Percentiles rank a stretch among this genome's conserved stretches.
phyloP scores from a whole-genome alignment of 2,113 vertebrate species.

The Lampris megalopsis region DNA sequence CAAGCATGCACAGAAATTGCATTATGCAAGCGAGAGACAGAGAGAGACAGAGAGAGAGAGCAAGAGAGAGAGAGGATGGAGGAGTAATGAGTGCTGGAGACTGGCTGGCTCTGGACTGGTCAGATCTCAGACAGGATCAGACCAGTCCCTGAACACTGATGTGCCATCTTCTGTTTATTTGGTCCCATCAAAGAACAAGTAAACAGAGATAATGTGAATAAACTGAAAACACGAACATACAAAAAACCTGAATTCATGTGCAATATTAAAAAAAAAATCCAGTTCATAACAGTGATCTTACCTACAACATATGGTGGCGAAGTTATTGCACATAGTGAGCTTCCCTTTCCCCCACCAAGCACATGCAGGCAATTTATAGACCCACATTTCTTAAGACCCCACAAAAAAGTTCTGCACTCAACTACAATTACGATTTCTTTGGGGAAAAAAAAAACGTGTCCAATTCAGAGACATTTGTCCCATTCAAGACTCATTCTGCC shows the following conservation, averaged over 20 bases:
- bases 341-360: conserved; percentile 3
- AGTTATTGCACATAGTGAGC: conserved; percentile 5
- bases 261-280: background rate
- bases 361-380: no score
- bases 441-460: conserved; percentile 63
- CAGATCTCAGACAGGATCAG: background rate
- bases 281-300: background rate
- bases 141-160: conserved; percentile 18
- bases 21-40: no score
- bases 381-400: conserved; percentile 13
- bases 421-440: conserved; percentile 36
- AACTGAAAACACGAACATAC: background rate
- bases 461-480: conserved; percentile 30
- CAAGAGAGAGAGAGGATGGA: conserved; percentile 47
- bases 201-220: background rate
- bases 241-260: background rate
- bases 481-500: conserved; percentile 32
- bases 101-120: conserved; percentile 22
- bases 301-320: background rate
- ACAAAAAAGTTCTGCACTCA: conserved; percentile 22
- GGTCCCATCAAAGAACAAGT: conserved; percentile 15
- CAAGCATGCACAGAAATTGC: background rate
- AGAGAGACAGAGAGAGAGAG: conserved; percentile 13
- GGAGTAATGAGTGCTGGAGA: conserved; percentile 38
- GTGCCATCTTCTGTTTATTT: background rate